A percentile compares a stretch with the other conserved stretches of the same genome.
Conservation (phyloP, 2,113 vertebrate species). For the Phylloscopus whistleri region DNA sequence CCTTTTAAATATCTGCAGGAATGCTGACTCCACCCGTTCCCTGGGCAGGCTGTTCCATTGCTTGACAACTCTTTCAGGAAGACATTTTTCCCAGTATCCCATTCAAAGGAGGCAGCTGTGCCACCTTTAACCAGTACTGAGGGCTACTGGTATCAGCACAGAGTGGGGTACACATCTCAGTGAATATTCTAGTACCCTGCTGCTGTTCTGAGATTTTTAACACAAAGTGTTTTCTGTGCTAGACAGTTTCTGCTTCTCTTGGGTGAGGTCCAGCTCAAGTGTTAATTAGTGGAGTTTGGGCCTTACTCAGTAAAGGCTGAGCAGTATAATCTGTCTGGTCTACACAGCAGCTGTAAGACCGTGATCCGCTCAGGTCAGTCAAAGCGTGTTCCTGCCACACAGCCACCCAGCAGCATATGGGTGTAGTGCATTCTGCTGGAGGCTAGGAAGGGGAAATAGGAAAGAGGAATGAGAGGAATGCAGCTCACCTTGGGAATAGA, state of each 20-base stretch:
- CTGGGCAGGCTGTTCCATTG: neutral
- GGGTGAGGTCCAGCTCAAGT: neutral
- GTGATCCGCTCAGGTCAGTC: accelerated
- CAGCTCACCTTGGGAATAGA: neutral
- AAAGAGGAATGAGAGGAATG: neutral
- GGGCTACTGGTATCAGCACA: neutral
- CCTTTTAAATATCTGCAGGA: neutral
- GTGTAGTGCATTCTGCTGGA: neutral
- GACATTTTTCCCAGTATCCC: neutral
- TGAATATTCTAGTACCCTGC: neutral
- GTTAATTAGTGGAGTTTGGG: neutral
- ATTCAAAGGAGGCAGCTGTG: neutral
- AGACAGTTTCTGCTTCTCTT: neutral
- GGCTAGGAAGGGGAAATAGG: neutral
- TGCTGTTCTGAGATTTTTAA: neutral
- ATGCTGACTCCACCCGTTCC: neutral
- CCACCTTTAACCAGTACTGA: neutral
- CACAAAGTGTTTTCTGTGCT: neutral
- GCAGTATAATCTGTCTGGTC: neutral
- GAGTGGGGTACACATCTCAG: neutral
- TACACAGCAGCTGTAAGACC: neutral
- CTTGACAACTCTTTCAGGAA: neutral
- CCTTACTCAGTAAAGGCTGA: neutral
- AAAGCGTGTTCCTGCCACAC: accelerated
- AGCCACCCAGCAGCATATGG: accelerated